Evolutionary conservation across 2,113 vertebrate species (phyloP).

Genomic region (Tetraodon nigroviridis): DNA sequence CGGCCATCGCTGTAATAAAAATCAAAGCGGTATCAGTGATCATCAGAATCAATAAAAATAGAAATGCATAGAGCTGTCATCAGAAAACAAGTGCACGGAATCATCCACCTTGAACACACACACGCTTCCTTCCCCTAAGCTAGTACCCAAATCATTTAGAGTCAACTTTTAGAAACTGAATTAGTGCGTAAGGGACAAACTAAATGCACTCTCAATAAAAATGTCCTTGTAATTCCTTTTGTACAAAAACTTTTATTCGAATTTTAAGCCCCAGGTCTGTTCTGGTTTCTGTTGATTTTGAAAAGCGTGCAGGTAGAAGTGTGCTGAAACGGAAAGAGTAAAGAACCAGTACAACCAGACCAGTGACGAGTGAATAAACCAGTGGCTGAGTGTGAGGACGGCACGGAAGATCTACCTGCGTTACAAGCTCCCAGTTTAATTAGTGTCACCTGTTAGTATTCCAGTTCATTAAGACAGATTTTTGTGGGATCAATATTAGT

Average conservation of each 20-base stretch:
- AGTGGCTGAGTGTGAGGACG: constrained; percentile 31
- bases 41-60: background rate
- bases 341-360: constrained; percentile 1
- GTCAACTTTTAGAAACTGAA: too few relatives aligned
- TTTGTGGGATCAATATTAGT: constrained; percentile 3
- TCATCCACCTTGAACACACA: too few relatives aligned
- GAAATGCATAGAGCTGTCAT: too few relatives aligned
- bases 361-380: constrained; percentile 19
- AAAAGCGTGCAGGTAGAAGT: background rate
- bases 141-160: too few relatives aligned
- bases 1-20: too few relatives aligned
- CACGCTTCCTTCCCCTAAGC: too few relatives aligned
- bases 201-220: too few relatives aligned
- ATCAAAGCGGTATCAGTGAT: constrained; percentile 1
- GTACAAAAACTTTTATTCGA: too few relatives aligned
- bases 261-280: background rate
- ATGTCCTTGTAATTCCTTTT: too few relatives aligned
- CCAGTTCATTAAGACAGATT: constrained; percentile 60
- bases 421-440: constrained; percentile 37
- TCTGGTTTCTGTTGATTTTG: background rate
- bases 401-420: constrained; percentile 22
- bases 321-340: background rate
- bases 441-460: constrained; percentile 65
- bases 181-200: too few relatives aligned
- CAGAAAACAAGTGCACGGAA: too few relatives aligned